phyloP scores from a whole-genome alignment of 2,797 vertebrate species.

The Crenuchus spilurus region DNA sequence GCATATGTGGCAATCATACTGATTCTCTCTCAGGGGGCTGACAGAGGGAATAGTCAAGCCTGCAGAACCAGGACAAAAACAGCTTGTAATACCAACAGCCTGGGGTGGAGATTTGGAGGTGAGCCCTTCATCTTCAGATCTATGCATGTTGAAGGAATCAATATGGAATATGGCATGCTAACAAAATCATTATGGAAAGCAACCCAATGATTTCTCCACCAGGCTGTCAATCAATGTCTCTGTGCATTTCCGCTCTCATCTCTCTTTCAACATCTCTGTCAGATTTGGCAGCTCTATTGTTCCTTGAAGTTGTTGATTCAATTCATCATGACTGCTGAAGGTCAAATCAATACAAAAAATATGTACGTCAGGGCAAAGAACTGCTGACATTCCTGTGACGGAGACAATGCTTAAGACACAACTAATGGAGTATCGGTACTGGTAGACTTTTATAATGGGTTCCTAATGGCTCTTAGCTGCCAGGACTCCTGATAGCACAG shows the following conservation, averaged over 20 bases:
- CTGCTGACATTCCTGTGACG: slow-evolving; percentile 22
- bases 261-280: slow-evolving; percentile 27
- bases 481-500: slow-evolving; percentile 19
- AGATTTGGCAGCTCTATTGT: slow-evolving; percentile 33
- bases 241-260: slow-evolving; percentile 22
- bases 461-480: slow-evolving; percentile 11
- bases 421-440: slow-evolving; percentile 7
- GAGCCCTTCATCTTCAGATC: slow-evolving; percentile 49
- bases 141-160: slow-evolving; percentile 44
- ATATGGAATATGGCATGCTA: slow-evolving; percentile 48
- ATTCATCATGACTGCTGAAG: slow-evolving; percentile 18
- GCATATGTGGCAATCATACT: slow-evolving; percentile 27
- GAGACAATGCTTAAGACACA: slow-evolving; percentile 25
- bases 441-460: slow-evolving; percentile 8
- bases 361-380: slow-evolving; percentile 30
- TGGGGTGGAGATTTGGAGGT: slow-evolving; percentile 47
- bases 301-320: slow-evolving; percentile 9
- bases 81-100: slow-evolving; percentile 40
- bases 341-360: slow-evolving; percentile 41
- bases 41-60: slow-evolving; percentile 32
- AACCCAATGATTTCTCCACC: slow-evolving; percentile 23
- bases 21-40: slow-evolving; percentile 32
- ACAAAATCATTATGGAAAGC: slow-evolving; percentile 44
- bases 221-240: slow-evolving; percentile 34
- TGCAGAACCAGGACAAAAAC: slow-evolving; percentile 45